Base-by-base conservation (phyloP, 2,888 invertebrate genomes). In the Brenthis ino region DNA sequence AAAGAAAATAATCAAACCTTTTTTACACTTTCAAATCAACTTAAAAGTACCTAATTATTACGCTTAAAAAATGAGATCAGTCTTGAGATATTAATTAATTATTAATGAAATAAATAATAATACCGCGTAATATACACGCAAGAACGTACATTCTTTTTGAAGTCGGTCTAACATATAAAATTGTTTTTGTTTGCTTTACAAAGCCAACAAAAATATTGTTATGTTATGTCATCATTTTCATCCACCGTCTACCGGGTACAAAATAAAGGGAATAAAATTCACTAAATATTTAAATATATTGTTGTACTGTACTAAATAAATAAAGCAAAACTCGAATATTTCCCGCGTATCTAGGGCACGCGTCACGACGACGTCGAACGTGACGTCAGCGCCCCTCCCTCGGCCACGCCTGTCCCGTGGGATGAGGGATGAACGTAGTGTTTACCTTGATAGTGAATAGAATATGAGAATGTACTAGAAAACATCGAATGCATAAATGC, bases 341-440 rank as follows among this genome's bases (percentile, higher is more conserved):
- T 69, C 56, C 60, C 47, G 47, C 57, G 68, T 71, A 77, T 73
- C 69, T 73, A 61, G 73, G 72, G 75, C 75, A 66, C 72, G 71
- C 73, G 74, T 72, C 72, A 71, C 65, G 67, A 74, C 74, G 72
- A 76, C 75, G 80, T 81, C 79, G 79, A 72, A 54, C 71, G 79
- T 89, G 88, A 91, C 88, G 88, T 88, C 85, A 85, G 79, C 57
- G 84, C 83, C 83, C 83, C 82, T 79, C 85, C 85, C 77, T 50
- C 60, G n/a, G 20, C 63, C 63, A 63, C 63, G 63, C 63, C 63
- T 37, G 20, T 20, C 53, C 37, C 53, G 14, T 16, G 53, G 37
- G 63, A 63, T 63, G 24, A 43, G 63, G 20, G 43, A 63, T 54
- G 53, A 54, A 43, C 13, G 16, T 43, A 43, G 37, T 43, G 12